Evolutionary conservation across 2,113 vertebrate species (phyloP).

Genomic region (Lepisosteus oculatus): DNA sequence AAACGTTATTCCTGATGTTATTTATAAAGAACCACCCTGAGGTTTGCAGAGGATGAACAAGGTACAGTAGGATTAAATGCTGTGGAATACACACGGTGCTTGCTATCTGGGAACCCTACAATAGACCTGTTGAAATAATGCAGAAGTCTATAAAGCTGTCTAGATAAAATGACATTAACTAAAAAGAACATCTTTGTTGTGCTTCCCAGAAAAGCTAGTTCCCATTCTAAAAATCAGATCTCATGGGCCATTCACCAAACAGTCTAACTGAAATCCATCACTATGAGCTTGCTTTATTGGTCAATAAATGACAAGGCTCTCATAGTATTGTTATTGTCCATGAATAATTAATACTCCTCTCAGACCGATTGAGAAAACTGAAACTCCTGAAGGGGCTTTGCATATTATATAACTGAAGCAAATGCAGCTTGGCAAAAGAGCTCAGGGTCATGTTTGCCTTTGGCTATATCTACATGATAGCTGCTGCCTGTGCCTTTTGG

Average conservation of each 20-base stretch:
- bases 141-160: too few relatives aligned
- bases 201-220: neutral
- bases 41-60: too few relatives aligned
- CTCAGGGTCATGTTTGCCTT: slow-evolving; percentile 8
- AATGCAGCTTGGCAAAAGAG: neutral
- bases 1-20: too few relatives aligned
- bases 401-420: neutral
- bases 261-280: neutral
- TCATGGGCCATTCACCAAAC: too few relatives aligned
- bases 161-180: too few relatives aligned
- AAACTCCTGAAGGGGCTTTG: slow-evolving; percentile 1
- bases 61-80: too few relatives aligned
- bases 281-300: neutral
- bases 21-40: too few relatives aligned
- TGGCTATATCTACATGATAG: neutral
- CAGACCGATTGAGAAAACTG: neutral
- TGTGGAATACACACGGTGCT: too few relatives aligned
- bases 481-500: neutral
- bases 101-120: too few relatives aligned
- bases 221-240: too few relatives aligned
- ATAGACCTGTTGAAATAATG: too few relatives aligned
- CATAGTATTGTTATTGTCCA: neutral
- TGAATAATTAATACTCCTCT: neutral
- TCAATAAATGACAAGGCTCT: slow-evolving; percentile 6
- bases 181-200: neutral